Evolutionary conservation across 2,113 vertebrate genomes (phyloP), one percentile per base, ranked within the genome.

Genomic region (Rhinoptilus africanus): DNA sequence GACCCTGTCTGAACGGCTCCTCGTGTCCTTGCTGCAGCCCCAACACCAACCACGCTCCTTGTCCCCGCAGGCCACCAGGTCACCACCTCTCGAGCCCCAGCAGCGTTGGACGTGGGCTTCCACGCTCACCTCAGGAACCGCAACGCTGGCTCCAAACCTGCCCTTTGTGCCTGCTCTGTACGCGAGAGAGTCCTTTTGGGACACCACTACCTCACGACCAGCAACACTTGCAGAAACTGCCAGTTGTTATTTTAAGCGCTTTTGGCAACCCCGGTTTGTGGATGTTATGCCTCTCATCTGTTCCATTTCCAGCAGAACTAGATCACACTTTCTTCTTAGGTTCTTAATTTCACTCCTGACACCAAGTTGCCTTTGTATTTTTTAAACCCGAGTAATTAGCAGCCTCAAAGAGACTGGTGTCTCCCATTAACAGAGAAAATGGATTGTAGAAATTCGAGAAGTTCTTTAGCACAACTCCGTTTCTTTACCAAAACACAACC

Each of bases 281-380:
- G 92, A 79, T 85, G 56, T n/a, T n/a, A 24, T 43, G 90, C 62
- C 71, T 75, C 14, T 50, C 85, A 73, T 68, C 82, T 51, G 92
- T 41, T 93, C 91, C 75, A 69, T 73, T 92, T 90, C 63, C 93
- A 77, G 80, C 82, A 94, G 67, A 88, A 85, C 39, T 43, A 79
- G 78, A 79, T 93, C 91, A 69, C 1, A 1, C 85, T 85, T 89
- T 59, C 78, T 69, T 69, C 69, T 69, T 24, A 15, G 47, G 30
- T 39, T 32, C 75, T 76, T 60, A 28, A 45, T 93, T 72, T 74
- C 86, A 39, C 24, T 80, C 22, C 5, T 23, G 89, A 84, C 79
- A 93, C 37, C 51, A 62, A 62, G 23, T 4, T 59, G 86, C 85
- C 85, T 83, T 86, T 43, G 59, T 37, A 39, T 66, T 45, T 83